A percentile compares a stretch with the other conserved stretches of the same genome.
Evolutionary conservation across 2,888 invertebrate species (phyloP).

Genomic region (Chouioia cunea): DNA sequence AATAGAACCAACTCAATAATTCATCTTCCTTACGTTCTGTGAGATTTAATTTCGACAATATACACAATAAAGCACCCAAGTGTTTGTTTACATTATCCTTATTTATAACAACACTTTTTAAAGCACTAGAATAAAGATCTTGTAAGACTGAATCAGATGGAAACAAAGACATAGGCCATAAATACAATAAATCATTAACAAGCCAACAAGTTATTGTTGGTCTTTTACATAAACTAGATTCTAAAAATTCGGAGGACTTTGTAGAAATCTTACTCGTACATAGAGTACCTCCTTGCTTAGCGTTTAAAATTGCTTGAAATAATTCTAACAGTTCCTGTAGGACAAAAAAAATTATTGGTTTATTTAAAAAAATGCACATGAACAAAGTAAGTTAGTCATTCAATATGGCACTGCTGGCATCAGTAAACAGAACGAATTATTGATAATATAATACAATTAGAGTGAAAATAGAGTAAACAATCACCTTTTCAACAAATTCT

Average conservation of each 20-base stretch:
- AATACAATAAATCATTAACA: slow-evolving; percentile 58
- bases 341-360: background rate
- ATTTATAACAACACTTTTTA: slow-evolving; percentile 55
- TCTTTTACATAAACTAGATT: slow-evolving; percentile 68
- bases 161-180: slow-evolving; percentile 52
- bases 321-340: slow-evolving; percentile 48
- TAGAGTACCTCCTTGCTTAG: slow-evolving; percentile 60
- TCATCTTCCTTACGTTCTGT: slow-evolving; percentile 54
- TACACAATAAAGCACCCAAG: slow-evolving; percentile 53
- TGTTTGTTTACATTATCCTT: slow-evolving; percentile 49
- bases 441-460: background rate
- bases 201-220: slow-evolving; percentile 64
- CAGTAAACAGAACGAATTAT: background rate
- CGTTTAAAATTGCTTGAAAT: slow-evolving; percentile 48
- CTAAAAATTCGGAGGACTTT: slow-evolving; percentile 67
- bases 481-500: slow-evolving; percentile 48
- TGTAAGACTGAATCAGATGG: slow-evolving; percentile 54
- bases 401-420: no score
- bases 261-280: slow-evolving; percentile 64
- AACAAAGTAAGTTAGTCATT: no score
- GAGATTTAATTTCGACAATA: slow-evolving; percentile 60
- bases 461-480: background rate
- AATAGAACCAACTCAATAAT: slow-evolving; percentile 56
- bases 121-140: slow-evolving; percentile 55
- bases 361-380: background rate